Percentiles rank a stretch among this genome's conserved stretches.
phyloP scores from a whole-genome alignment of 2,888 invertebrate genomes.

The Allacma fusca region DNA sequence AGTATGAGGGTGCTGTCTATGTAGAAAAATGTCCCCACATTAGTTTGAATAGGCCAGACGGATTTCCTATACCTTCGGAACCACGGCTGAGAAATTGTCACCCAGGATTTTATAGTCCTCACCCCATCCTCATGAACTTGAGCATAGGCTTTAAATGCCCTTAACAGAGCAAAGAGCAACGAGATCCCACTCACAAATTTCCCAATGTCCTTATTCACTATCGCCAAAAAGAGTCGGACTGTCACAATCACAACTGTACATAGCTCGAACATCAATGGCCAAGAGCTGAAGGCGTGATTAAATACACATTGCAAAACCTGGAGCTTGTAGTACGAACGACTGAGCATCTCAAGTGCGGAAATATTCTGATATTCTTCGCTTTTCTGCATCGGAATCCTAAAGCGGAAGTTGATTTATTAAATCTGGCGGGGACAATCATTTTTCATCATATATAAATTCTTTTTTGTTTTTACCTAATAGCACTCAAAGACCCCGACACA shows the following conservation, averaged over 20 bases:
- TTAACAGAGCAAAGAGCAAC: neutral
- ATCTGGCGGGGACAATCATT: no score
- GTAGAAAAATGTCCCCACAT: neutral
- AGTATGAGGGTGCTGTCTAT: neutral
- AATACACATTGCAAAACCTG: neutral
- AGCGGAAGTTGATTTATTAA: no score
- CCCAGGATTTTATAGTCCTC: neutral
- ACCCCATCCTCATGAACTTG: neutral
- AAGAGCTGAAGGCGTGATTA: neutral
- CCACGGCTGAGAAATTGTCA: neutral
- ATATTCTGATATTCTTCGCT: no score
- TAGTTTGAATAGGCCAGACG: neutral
- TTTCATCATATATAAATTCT: no score
- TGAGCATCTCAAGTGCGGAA: neutral
- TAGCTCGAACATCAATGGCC: neutral
- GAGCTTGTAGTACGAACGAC: neutral
- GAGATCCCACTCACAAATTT: neutral
- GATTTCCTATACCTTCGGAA: neutral
- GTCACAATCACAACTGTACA: neutral
- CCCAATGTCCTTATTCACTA: neutral
- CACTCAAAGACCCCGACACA: no score
- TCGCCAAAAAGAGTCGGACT: neutral
- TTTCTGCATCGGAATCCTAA: no score
- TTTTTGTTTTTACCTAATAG: no score
- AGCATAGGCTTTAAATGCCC: neutral